These are phyloP conservation scores for Epinotia bilunana DNA, from an alignment of 2,888 invertebrate genomes.

Conservation along the genomic window DNA sequence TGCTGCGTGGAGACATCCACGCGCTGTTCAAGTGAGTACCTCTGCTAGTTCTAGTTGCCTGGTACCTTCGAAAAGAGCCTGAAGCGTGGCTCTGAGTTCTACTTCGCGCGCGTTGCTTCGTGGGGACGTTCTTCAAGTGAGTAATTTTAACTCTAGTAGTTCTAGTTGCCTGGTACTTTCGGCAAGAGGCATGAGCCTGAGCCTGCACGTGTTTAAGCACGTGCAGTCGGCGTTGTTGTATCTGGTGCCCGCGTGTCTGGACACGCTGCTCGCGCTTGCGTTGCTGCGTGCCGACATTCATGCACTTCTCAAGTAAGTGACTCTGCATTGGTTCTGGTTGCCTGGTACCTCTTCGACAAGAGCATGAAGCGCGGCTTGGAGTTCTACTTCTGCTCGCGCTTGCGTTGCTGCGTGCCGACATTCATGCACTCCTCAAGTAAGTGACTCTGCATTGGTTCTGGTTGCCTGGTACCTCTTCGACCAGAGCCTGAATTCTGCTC, in stretches of 20 bases:
- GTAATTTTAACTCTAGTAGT: neutral
- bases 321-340: neutral
- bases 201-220: too few relatives aligned
- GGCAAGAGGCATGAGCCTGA: too few relatives aligned
- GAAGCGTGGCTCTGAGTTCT: conserved; percentile 67
- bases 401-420: too few relatives aligned
- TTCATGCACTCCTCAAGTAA: too few relatives aligned
- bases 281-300: too few relatives aligned
- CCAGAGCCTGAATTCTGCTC: too few relatives aligned
- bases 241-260: too few relatives aligned
- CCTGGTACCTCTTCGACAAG: neutral
- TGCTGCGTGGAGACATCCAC: conserved; percentile 95
- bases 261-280: too few relatives aligned
- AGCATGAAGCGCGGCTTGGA: too few relatives aligned
- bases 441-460: neutral
- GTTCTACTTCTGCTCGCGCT: too few relatives aligned
- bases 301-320: too few relatives aligned
- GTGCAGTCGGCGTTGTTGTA: too few relatives aligned
- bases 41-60: neutral
- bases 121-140: neutral
- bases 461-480: neutral
- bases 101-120: conserved; percentile 34
- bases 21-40: conserved; percentile 94
- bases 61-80: neutral
- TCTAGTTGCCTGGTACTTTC: neutral